Base-by-base conservation (phyloP, 2,113 vertebrate species). In the Dipodomys stephensi region DNA sequence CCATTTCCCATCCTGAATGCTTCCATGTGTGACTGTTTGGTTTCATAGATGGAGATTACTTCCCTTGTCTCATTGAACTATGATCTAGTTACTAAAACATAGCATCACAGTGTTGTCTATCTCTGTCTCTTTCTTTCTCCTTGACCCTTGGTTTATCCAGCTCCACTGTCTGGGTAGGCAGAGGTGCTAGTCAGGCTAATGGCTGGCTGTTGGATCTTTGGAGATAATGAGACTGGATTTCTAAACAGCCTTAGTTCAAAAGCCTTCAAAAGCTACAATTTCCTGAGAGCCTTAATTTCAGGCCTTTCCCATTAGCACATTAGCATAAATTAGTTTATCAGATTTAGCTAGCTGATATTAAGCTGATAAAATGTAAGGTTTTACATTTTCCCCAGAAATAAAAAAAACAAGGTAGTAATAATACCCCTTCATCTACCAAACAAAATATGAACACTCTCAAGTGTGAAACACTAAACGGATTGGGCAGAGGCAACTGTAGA, bases 321-420 rank as follows among this genome's bases (percentile, higher is more conserved):
- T 10, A 79, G 67, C 65, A 62, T 74, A 83, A 87, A 90, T 94
- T 78, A n/a, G 8, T 89, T 88, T 86, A 91, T 92, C 82, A 74
- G 68, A 74, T 92, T 81, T 88, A 90, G n/a, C 69, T 78, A 32
- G 19, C 60, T 83, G 79, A 84, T 90, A 53, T 49, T 82, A 73
- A 91, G 30, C 20, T 69, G 73, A 62, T 73, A 78, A 49, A 9
- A 81, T 57, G 53, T 57, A 57, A 60, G 60, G 22, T 49, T 90
- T 87, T 71, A 77, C 85, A 74, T 25, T 67, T 92, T 83, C 25
- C 39, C 30, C 19, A 25, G 62, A 22, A 25, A 77, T 64, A 35
- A 25, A 68, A 77, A 44, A 95, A 76, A 13, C n/a, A 27, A 69
- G n/a, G 32, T 64, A 83, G 35, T 44, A 53, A 62, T 62, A 87